phyloP scores from a whole-genome alignment of 2,797 vertebrate genomes.

The Epinephelus awoara region DNA sequence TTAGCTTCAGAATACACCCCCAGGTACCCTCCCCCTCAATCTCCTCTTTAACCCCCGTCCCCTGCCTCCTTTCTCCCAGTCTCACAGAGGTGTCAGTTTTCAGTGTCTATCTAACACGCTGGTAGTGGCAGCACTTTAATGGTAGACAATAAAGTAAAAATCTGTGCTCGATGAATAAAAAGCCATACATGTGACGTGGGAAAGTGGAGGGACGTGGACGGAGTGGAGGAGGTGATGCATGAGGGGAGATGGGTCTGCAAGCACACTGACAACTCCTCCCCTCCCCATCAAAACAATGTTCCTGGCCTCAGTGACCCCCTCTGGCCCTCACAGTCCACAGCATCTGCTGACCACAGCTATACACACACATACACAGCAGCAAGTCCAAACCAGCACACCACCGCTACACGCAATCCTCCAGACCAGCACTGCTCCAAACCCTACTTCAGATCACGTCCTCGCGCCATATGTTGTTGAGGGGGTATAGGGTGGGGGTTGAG shows the following conservation, averaged over 20 bases:
- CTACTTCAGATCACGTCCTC: constrained; percentile 46
- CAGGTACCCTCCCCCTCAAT: constrained; percentile 31
- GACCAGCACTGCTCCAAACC: constrained; percentile 39
- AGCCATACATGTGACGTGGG: background rate
- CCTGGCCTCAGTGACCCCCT: constrained; percentile 58
- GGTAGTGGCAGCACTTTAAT: constrained; percentile 27
- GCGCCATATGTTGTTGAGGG: constrained; percentile 67
- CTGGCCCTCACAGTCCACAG: constrained; percentile 50
- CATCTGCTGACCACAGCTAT: constrained; percentile 66
- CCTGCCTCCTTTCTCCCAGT: constrained; percentile 26
- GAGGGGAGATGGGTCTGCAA: constrained; percentile 45
- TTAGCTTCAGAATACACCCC: constrained; percentile 45
- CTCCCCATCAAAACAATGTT: constrained; percentile 46
- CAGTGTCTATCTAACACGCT: constrained; percentile 56
- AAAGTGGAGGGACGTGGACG: background rate
- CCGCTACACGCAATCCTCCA: constrained; percentile 4
- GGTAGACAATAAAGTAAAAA: constrained; percentile 14
- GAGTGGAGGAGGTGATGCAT: constrained; percentile 23
- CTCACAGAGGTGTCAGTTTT: constrained; percentile 83
- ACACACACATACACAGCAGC: constrained; percentile 27
- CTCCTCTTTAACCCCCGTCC: constrained; percentile 32
- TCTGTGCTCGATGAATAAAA: background rate
- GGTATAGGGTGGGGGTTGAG: constrained; percentile 29
- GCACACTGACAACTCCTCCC: constrained; percentile 28
- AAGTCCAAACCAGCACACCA: constrained; percentile 19